These are phyloP conservation scores for Agonopterix heracliana DNA, from an alignment of 2,888 invertebrate species.

Conservation along the genomic window DNA sequence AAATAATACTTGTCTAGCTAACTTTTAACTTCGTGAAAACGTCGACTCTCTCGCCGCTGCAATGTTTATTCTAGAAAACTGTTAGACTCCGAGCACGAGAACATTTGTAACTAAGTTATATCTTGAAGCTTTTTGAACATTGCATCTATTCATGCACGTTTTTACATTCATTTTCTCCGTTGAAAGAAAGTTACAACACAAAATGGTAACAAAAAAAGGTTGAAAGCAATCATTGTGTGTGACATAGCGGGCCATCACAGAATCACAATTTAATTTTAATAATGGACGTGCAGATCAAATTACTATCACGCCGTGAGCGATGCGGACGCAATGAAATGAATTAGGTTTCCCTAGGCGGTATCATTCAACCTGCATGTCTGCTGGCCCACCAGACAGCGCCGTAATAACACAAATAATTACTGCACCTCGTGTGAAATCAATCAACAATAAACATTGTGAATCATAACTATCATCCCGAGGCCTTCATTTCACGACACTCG, in stretches of 20 bases:
- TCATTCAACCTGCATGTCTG: slow-evolving; percentile 32
- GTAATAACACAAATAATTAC: slow-evolving; percentile 37
- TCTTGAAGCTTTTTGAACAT: slow-evolving; percentile 1
- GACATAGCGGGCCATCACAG: too few relatives aligned
- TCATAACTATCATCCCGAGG: neutral
- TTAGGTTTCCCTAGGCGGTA: slow-evolving; percentile 45
- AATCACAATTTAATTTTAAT: slow-evolving; percentile 48
- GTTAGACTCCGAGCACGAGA: slow-evolving; percentile 34
- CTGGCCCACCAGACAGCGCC: slow-evolving; percentile 22
- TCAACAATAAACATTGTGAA: slow-evolving; percentile 5
- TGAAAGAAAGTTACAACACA: too few relatives aligned
- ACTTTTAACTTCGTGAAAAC: slow-evolving; percentile 19
- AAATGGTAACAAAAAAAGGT: too few relatives aligned
- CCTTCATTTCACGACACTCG: neutral
- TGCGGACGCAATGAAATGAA: slow-evolving; percentile 49
- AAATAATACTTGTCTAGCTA: slow-evolving; percentile 41
- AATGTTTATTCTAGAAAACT: slow-evolving; percentile 42
- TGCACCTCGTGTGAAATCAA: slow-evolving; percentile 22
- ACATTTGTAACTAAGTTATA: slow-evolving; percentile 26
- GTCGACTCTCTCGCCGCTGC: slow-evolving; percentile 12
- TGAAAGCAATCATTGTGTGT: too few relatives aligned
- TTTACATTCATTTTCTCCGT: too few relatives aligned
- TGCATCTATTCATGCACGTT: neutral
- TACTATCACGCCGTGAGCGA: slow-evolving; percentile 47
- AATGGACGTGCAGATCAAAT: slow-evolving; percentile 53